Evolutionary conservation across 2,888 invertebrate species (phyloP).

Genomic region (Melinopterus prodromus): DNA sequence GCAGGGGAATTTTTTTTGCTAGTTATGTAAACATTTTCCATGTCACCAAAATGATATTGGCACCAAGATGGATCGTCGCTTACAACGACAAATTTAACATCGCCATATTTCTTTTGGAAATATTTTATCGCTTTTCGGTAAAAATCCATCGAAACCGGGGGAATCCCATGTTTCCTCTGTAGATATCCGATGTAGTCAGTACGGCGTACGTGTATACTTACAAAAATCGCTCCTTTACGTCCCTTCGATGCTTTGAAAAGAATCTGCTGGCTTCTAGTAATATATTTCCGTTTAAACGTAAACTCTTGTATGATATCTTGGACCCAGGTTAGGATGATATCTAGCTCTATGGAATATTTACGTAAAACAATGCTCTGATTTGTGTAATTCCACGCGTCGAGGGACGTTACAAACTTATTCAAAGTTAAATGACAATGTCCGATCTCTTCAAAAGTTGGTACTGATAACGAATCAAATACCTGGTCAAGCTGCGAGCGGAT

Average conservation of each 20-base stretch:
- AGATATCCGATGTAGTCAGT: conserved; percentile 67
- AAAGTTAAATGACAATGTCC: conserved; percentile 64
- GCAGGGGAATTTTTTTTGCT: conserved; percentile 58
- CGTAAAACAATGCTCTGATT: conserved; percentile 67
- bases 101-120: conserved; percentile 58
- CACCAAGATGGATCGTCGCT: conserved; percentile 64
- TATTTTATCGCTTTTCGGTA: conserved; percentile 60
- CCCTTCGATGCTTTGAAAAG: conserved; percentile 54
- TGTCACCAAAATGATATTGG: conserved; percentile 53
- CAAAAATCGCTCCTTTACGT: conserved; percentile 55
- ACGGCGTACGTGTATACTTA: conserved; percentile 66
- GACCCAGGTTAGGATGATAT: conserved; percentile 65
- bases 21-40: conserved; percentile 58
- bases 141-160: conserved; percentile 58
- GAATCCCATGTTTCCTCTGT: conserved; percentile 62
- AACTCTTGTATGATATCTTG: conserved; percentile 67
- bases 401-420: conserved; percentile 61
- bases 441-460: conserved; percentile 66
- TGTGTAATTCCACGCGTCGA: conserved; percentile 65
- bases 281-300: conserved; percentile 62
- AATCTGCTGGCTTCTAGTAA: conserved; percentile 61
- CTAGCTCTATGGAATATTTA: conserved; percentile 64
- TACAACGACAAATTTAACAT: conserved; percentile 59
- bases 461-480: conserved; percentile 64
- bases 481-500: conserved; percentile 64